Evolutionary conservation across 2,113 vertebrate genomes (phyloP), one percentile per base, ranked within the genome.

Genomic region (Centropristis striata): DNA sequence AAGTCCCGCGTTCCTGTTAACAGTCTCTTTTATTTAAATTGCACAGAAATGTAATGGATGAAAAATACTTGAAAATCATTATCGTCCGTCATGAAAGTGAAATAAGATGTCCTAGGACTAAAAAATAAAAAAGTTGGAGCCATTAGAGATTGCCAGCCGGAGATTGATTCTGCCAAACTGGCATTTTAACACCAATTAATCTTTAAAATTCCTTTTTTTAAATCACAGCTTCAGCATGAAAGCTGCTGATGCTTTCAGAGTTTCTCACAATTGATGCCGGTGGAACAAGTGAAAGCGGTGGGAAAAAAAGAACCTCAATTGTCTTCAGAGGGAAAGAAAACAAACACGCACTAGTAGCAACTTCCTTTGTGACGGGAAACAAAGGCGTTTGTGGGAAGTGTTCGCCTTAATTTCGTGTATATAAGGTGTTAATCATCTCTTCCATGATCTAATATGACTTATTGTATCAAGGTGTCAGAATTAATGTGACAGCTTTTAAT

Each of bases 111-210:
- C 23, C 64, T 53, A 4, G 5, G 57, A 37, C 28, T 27, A 36
- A 68, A 78, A 63, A 32, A 32, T 32, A 32, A 58, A 63, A 55
- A 82, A 46, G 37, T 46, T 64, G 10, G 11, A 44, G 59, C 51
- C 68, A 76, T 86, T 84, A 76, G 61, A 73, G 77, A 53, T 27
- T 36, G 51, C 39, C 32, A 50, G 57, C 80, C 81, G 18, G 60
- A 65, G 32, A 32, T 32, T 32, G 2, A 32, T 32, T 32, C 32
- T 32, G 32, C 32, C 12, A 11, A 78, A 75, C 25, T 10, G 44
- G 44, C 49, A 42, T 66, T 71, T 78, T 64, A 73, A 57, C 66
- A 77, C 61, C 27, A 81, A 83, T 85, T 75, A 21, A 78, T 86
- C 65, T 73, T 78, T 55, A 13, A 73, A 72, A 83, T 78, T 39